These are phyloP conservation scores for Thymelicus lineola DNA, from an alignment of 2,888 invertebrate genomes.

Conservation along the genomic window DNA sequence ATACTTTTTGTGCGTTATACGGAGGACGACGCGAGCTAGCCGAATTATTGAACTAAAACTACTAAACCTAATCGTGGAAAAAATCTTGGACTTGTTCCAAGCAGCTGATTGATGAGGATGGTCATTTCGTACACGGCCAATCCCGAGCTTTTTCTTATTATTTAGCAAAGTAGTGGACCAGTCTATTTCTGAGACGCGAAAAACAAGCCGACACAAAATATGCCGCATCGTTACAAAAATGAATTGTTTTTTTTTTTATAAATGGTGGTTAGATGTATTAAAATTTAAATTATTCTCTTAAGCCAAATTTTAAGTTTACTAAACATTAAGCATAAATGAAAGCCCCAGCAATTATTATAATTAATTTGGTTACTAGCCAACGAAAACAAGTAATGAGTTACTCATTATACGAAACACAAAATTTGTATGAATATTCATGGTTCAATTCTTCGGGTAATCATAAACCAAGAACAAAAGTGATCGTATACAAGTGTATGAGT, in stretches of 20 bases:
- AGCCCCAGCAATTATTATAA: not conserved
- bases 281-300: not conserved
- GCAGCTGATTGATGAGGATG: constrained; percentile 86
- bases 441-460: constrained; percentile 36
- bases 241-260: constrained; percentile 33
- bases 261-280: not conserved
- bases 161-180: constrained; percentile 82
- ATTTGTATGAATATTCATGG: constrained; percentile 1
- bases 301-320: not conserved
- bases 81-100: constrained; percentile 83
- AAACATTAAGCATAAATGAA: not conserved
- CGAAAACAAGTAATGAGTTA: not conserved
- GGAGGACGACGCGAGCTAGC: constrained; percentile 65
- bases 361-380: not conserved
- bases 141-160: constrained; percentile 84
- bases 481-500: constrained; percentile 28
- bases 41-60: constrained; percentile 80
- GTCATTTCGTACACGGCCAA: constrained; percentile 85
- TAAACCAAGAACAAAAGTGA: not conserved
- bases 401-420: not conserved
- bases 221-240: constrained; percentile 63
- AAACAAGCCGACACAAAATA: constrained; percentile 78
- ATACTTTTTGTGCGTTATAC: constrained; percentile 51
- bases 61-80: constrained; percentile 84
- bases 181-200: constrained; percentile 82